Evolutionary conservation across 2,888 invertebrate species (phyloP).

Genomic region (Boloria euphrosyne): DNA sequence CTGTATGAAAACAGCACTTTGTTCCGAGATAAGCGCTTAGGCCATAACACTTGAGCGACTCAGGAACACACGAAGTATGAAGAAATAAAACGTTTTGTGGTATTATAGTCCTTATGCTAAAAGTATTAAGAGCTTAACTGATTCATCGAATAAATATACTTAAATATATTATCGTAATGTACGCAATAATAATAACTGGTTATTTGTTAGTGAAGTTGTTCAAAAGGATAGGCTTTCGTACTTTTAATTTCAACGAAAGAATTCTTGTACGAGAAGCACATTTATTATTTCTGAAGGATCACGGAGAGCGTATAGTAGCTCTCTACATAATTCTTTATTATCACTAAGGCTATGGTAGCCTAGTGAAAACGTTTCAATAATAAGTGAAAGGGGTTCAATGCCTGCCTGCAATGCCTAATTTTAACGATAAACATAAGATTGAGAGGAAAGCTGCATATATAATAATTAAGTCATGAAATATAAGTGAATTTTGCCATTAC

Average conservation of each 20-base stretch:
- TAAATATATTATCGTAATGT: background rate
- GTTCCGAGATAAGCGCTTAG: constrained; percentile 42
- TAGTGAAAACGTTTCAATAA: too few species aligned
- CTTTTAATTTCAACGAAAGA: constrained; percentile 1
- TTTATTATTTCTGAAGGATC: too few species aligned
- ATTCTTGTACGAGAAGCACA: background rate
- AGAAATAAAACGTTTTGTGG: constrained; percentile 14
- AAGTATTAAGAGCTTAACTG: constrained; percentile 9
- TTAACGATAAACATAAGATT: too few species aligned
- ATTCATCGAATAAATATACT: constrained; percentile 5
- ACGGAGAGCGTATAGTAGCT: too few species aligned
- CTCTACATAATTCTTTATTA: too few species aligned
- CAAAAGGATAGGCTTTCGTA: background rate
- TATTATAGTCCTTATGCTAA: constrained; percentile 5
- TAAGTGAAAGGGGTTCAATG: too few species aligned
- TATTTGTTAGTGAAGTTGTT: constrained; percentile 7
- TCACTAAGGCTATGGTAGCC: too few species aligned
- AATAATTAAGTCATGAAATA: too few species aligned
- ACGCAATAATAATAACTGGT: constrained; percentile 9
- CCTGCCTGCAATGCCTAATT: too few species aligned
- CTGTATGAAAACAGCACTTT: constrained; percentile 44
- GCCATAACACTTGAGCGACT: constrained; percentile 38
- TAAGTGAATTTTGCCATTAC: too few species aligned
- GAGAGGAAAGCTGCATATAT: too few species aligned
- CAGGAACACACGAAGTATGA: constrained; percentile 11